Percentiles rank a stretch among this genome's conserved stretches.
phyloP scores from a whole-genome alignment of 2,888 invertebrate genomes.

The Oscheius onirici region DNA sequence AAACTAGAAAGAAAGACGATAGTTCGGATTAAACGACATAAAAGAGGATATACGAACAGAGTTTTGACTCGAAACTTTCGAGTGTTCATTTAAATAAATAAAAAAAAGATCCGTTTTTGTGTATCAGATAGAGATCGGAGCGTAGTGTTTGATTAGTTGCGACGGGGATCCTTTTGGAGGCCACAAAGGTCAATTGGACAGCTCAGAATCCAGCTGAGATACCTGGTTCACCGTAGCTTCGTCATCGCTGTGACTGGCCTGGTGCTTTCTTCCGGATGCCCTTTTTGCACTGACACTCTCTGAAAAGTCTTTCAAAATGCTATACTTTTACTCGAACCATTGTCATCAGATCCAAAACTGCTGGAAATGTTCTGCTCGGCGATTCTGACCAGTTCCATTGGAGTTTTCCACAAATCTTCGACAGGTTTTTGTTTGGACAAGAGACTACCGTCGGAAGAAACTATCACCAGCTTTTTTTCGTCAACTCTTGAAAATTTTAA shows the following conservation, averaged over 20 bases:
- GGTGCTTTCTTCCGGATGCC: background rate
- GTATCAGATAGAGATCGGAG: too few relatives aligned
- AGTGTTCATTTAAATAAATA: too few relatives aligned
- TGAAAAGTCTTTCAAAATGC: too few relatives aligned
- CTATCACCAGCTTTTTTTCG: slow-evolving; percentile 19
- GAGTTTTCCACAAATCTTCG: slow-evolving; percentile 24
- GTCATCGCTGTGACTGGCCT: slow-evolving; percentile 10
- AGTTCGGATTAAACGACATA: slow-evolving; percentile 1
- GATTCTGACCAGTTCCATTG: slow-evolving; percentile 10
- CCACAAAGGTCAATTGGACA: background rate
- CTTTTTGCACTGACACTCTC: background rate
- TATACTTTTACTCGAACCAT: background rate
- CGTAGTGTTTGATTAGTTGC: background rate
- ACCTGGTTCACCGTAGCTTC: slow-evolving; percentile 22
- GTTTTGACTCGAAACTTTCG: too few relatives aligned
- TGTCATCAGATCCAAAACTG: slow-evolving; percentile 31
- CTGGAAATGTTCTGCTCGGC: slow-evolving; percentile 24
- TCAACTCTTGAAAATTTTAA: background rate
- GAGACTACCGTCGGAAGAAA: slow-evolving; percentile 33
- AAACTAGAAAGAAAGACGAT: background rate
- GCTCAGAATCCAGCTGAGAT: slow-evolving; percentile 4
- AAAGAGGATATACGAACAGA: too few relatives aligned
- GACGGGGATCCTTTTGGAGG: background rate
- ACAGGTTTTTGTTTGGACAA: slow-evolving; percentile 14
- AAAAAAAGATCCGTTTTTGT: too few relatives aligned